These are phyloP conservation scores for Netelia fuscicornis DNA, from an alignment of 2,888 invertebrate species.

Conservation along the genomic window DNA sequence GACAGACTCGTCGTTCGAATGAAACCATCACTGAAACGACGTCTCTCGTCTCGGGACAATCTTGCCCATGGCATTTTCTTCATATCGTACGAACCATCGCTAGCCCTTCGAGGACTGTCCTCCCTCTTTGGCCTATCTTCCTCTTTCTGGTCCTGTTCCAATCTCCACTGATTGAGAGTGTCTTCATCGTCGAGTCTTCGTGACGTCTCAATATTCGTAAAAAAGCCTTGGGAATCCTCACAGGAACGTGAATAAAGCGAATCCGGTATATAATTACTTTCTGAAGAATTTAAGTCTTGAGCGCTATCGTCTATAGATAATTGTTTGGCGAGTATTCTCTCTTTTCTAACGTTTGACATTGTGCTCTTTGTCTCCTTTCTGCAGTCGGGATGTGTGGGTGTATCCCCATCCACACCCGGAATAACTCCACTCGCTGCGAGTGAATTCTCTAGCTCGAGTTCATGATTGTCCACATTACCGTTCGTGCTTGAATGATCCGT, in stretches of 20 bases:
- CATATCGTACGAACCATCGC: slow-evolving; percentile 72
- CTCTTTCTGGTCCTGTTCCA: not conserved
- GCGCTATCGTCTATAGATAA: slow-evolving; percentile 70
- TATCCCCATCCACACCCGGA: not conserved
- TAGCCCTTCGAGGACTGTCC: slow-evolving; percentile 73
- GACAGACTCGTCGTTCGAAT: slow-evolving; percentile 59
- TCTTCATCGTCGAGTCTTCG: not conserved
- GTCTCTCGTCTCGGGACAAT: slow-evolving; percentile 67
- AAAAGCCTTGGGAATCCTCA: slow-evolving; percentile 16
- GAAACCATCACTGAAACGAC: slow-evolving; percentile 78
- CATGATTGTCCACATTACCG: slow-evolving; percentile 59
- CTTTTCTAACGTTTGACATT: slow-evolving; percentile 53
- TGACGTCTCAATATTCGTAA: slow-evolving; percentile 9
- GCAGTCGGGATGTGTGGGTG: not conserved
- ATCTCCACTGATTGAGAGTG: not conserved
- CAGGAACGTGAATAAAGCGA: slow-evolving; percentile 28
- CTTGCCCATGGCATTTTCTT: slow-evolving; percentile 55
- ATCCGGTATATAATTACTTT: slow-evolving; percentile 36
- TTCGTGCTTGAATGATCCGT: slow-evolving; percentile 58
- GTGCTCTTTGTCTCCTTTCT: slow-evolving; percentile 39
- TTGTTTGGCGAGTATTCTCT: slow-evolving; percentile 68
- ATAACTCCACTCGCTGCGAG: slow-evolving; percentile 24
- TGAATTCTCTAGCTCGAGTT: slow-evolving; percentile 61
- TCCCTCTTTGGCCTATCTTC: slow-evolving; percentile 21
- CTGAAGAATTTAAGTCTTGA: slow-evolving; percentile 46